These are phyloP conservation scores for Margaritifera margaritifera DNA, from an alignment of 2,888 invertebrate species.

Conservation along the genomic window DNA sequence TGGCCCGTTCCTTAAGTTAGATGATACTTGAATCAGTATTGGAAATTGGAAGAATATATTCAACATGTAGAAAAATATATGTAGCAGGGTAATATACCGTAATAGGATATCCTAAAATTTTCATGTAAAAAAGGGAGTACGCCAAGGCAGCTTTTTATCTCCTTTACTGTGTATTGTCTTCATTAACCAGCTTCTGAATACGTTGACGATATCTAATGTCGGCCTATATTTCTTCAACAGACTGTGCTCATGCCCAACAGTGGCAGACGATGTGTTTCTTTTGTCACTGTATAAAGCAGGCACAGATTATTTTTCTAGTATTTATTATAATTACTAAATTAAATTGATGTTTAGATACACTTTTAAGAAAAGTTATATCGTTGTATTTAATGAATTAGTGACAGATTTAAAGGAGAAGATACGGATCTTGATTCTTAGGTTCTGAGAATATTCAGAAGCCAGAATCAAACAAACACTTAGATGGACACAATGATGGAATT, in stretches of 20 bases:
- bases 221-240: conserved; percentile 5
- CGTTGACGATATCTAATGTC: background rate
- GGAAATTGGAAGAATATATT: background rate
- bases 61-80: background rate
- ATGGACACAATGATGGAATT: too few species aligned
- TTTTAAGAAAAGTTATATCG: too few species aligned
- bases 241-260: conserved; percentile 7
- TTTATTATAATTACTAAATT: too few species aligned
- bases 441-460: too few species aligned
- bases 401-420: too few species aligned
- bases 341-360: too few species aligned
- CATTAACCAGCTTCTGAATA: conserved; percentile 9
- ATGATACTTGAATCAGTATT: background rate
- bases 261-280: conserved; percentile 15
- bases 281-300: conserved; percentile 3
- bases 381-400: too few species aligned
- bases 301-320: too few species aligned
- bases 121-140: conserved; percentile 3
- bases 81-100: conserved; percentile 2
- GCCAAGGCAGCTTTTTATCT: conserved; percentile 13
- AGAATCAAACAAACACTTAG: too few species aligned
- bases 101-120: conserved; percentile 4
- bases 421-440: too few species aligned
- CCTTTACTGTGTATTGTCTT: conserved; percentile 10
- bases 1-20: conserved; percentile 8